Evolutionary conservation across 2,797 vertebrate genomes (phyloP), one percentile per base, ranked within the genome.

Genomic region (Enteromius anoplus): DNA sequence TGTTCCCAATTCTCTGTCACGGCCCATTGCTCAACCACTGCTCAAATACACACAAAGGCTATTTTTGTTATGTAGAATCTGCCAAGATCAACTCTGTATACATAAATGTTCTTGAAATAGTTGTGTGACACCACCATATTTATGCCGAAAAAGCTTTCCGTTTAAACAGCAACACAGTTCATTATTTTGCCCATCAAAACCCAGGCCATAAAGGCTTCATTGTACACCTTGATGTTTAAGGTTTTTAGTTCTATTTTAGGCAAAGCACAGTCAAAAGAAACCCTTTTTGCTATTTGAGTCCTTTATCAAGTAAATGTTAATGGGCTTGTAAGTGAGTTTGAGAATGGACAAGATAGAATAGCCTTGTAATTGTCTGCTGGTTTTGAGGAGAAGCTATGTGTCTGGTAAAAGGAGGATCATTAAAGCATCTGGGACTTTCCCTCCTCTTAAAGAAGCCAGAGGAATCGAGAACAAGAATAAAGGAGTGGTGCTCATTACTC

Each of bases 311-410:
- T 86, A 81, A 87, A 87, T 81, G 78, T 76, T 89, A 86, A 86
- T 87, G 81, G 78, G 40, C 81, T 84, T 86, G 84, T 86, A 78
- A 86, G 85, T 84, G 86, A 82, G 83, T 82, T 86, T 70, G 40
- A 88, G 88, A 89, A 87, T 82, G 69, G 90, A 91, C 88, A 90
- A 90, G 89, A 90, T 88, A 89, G 84, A 86, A 87, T 85, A 87
- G 81, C 82, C 82, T 86, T 83, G 87, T 84, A 88, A 88, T 85
- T 86, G 88, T 89, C 73, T 80, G 23, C 55, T 78, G 79, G 85
- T 84, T 84, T 58, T 12, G 78, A 86, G 53, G 75, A 85, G 84
- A 85, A 83, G 81, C 81, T 84, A 62, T 86, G 86, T 75, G 84
- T 89, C 79, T 88, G 89, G 89, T 90, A 88, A 89, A 88, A 87